Evolutionary conservation across 2,888 invertebrate genomes (phyloP), one percentile per base, ranked within the genome.

Genomic region (Blomia tropicalis): DNA sequence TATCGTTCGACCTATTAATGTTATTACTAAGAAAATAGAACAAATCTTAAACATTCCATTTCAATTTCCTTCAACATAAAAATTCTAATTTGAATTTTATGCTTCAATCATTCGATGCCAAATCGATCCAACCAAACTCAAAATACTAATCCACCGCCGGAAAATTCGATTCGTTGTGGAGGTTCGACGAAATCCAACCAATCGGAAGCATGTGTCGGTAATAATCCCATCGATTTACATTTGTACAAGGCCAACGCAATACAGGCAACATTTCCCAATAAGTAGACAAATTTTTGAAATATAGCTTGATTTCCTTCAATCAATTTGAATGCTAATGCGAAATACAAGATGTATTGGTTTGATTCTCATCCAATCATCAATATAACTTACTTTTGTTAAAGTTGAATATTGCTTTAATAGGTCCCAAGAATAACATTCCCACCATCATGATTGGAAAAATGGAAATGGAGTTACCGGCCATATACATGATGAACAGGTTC

Each of bases 391-490:
- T 77, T 68, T 75, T 75, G 68, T 77, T 78, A 65, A 91, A 85
- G 0, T 89, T 79, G 73, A 96, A 88, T 63, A 98, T 79, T 2
- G 96, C 93, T 76, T 96, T 95, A 29, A 96, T 82, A 1, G 96
- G 96, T 66, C 95, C 79, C 70, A 96, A 85, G 70, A 96, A 84
- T 77, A 98, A 80, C 98, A 99, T 98, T 47, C 93, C 95, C 7
- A 99, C 93, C 98, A 99, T 99, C 98, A 99, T 98, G 56, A 99
- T 98, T 0, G 98, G 98, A 71, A 99, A 96, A 70, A 99, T 96
- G 0, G 95, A 96, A 70, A 98, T 95, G 0, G 95, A 92, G 74
- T 91, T 95, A 22, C 96, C 96, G 60, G 96, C 92, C 98, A 99
- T 99, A 76, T 96, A 99, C 92, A 98, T 95, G 65, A 99, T 91